Evolutionary conservation across 2,113 vertebrate genomes (phyloP), one percentile per base, ranked within the genome.

Genomic region (Saccopteryx leptura): DNA sequence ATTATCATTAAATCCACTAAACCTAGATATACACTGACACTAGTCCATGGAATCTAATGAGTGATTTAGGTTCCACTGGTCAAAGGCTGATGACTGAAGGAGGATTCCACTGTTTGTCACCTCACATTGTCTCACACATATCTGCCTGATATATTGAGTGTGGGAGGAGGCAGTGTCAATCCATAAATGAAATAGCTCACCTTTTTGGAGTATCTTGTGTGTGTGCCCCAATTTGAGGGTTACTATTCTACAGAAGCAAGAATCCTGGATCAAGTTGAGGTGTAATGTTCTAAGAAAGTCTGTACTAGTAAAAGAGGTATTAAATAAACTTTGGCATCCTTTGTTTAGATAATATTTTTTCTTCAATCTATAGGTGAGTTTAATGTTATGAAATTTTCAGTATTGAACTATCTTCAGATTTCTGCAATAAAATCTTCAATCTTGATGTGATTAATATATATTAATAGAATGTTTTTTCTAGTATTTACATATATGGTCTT

Each of bases 271-370:
- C 50, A 61, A 1, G 33, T 33, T 88, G 19, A 78, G 6, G 52
- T 92, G n/a, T 69, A 46, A 54, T 87, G 15, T 96, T 46, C 46
- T 65, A 11, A 33, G 71, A 82, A 72, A 48, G 31, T 31, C 31
- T 80, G 1, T 90, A 61, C 23, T 76, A 1, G 26, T n/a, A 86
- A 86, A 78, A 52, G 23, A 63, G 14, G 9, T 86, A 75, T 91
- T 95, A 89, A 95, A 58, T 82, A 78, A 61, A 31, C 11, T 90
- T 80, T 86, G 74, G 0, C 13, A 65, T 87, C 7, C 65, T 92
- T 87, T 74, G 60, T 89, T 75, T 84, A 92, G 28, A 71, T 83
- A 63, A 74, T 58, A 26, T 84, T 91, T 95, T 91, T 58, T 74
- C 19, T 75, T 74, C 69, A 10, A 46, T 82, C n/a, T 74, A 7